These are phyloP conservation scores for Pangasius sanitwongsei DNA, from an alignment of 2,797 vertebrate genomes.

Conservation along the genomic window DNA sequence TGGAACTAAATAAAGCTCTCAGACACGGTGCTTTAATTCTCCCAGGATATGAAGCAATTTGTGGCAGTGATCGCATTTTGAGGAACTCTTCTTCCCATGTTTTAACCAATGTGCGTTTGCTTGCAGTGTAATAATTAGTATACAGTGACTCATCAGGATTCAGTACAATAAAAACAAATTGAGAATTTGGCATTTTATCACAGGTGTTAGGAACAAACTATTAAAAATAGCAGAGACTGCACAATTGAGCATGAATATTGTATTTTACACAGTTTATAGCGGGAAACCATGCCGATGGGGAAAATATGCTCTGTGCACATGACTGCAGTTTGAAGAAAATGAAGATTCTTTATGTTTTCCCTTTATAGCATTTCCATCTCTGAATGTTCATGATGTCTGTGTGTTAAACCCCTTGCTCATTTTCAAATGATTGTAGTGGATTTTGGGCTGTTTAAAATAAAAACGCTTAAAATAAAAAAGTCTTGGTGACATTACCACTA, in stretches of 20 bases:
- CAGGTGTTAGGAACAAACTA: neutral
- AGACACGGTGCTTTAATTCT: neutral
- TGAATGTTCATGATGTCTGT: no score
- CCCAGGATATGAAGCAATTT: neutral
- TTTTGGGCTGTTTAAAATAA: neutral
- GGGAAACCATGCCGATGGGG: neutral
- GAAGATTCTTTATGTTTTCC: neutral
- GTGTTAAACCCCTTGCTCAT: neutral
- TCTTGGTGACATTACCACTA: neutral
- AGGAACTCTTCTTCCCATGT: neutral
- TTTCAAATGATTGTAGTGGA: neutral
- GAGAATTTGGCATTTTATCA: neutral
- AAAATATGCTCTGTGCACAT: neutral
- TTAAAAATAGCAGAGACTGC: neutral
- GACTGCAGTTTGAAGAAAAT: neutral
- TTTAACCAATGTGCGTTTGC: neutral
- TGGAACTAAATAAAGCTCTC: slow-evolving; percentile 1
- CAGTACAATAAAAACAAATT: neutral
- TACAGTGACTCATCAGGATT: neutral
- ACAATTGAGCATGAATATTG: neutral
- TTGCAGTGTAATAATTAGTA: neutral
- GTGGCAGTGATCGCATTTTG: neutral
- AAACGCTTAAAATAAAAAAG: neutral
- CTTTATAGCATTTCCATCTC: neutral
- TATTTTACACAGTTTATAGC: neutral